Evolutionary conservation across 2,888 invertebrate genomes (phyloP).

Genomic region (Ashinkailepas kermadecensis): DNA sequence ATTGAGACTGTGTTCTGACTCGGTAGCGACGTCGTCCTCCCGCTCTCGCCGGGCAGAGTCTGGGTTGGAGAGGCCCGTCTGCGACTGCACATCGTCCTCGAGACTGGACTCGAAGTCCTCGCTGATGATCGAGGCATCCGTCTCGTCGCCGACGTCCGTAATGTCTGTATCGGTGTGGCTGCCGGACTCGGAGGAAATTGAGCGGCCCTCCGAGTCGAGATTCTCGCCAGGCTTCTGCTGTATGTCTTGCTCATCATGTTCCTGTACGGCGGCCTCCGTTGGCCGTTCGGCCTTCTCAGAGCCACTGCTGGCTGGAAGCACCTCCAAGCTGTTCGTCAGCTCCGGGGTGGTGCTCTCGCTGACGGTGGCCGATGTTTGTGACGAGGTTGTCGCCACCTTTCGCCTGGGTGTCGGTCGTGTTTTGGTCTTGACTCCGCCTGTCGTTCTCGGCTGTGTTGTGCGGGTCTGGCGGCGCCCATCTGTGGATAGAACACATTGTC

Average conservation of each 20-base stretch:
- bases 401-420: background rate
- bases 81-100: background rate
- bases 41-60: background rate
- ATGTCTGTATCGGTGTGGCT: background rate
- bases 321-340: background rate
- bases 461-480: too few species aligned
- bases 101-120: background rate
- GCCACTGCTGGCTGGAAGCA: background rate
- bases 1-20: background rate
- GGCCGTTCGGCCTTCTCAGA: background rate
- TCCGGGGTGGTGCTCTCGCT: background rate
- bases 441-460: background rate
- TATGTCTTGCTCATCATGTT: background rate
- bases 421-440: background rate
- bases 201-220: background rate
- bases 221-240: background rate
- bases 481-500: too few species aligned
- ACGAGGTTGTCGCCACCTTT: background rate
- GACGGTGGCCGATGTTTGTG: background rate
- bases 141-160: background rate
- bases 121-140: background rate
- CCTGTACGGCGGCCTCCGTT: background rate
- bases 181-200: background rate
- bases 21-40: background rate
- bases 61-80: background rate